A percentile compares a stretch with the other conserved stretches of the same genome.
Conservation (phyloP, 2,113 vertebrate genomes). For the Madoqua kirkii region DNA sequence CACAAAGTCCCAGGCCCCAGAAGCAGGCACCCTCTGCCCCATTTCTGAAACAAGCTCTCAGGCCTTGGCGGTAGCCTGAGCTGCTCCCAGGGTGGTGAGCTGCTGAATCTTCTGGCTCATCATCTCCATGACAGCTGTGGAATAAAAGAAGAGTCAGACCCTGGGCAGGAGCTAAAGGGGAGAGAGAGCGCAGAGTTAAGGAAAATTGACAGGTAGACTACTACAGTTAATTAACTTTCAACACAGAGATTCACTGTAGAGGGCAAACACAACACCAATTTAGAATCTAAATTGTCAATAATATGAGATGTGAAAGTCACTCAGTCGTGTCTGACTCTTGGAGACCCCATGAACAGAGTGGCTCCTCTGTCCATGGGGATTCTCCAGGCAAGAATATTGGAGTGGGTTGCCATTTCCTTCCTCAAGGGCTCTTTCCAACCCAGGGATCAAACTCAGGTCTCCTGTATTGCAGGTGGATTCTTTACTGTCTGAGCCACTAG, state of each 20-base stretch:
- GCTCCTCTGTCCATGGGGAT: background rate
- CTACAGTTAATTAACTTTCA: background rate
- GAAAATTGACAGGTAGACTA: background rate
- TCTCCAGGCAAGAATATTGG: background rate
- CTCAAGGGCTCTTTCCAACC: background rate
- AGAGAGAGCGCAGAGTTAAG: background rate
- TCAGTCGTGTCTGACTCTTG: background rate
- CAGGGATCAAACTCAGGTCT: background rate
- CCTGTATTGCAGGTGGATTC: background rate
- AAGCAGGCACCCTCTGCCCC: background rate
- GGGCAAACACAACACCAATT: background rate
- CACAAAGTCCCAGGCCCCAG: background rate
- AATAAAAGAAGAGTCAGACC: constrained; percentile 18
- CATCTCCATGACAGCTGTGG: constrained; percentile 90
- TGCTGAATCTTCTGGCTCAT: constrained; percentile 96
- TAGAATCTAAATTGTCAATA: background rate
- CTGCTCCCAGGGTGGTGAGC: constrained; percentile 85
- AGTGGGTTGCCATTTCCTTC: background rate
- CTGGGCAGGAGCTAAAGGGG: background rate
- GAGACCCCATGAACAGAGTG: background rate
- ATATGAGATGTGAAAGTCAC: background rate
- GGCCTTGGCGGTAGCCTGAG: constrained; percentile 87
- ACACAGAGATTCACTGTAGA: background rate
- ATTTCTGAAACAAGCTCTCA: constrained; percentile 53
- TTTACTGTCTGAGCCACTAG: background rate